Percentiles rank a stretch among this genome's conserved stretches.
These are phyloP conservation scores for Mastomys natalensis DNA, from an alignment of 2,113 vertebrate genomes.

Conservation along the genomic window DNA sequence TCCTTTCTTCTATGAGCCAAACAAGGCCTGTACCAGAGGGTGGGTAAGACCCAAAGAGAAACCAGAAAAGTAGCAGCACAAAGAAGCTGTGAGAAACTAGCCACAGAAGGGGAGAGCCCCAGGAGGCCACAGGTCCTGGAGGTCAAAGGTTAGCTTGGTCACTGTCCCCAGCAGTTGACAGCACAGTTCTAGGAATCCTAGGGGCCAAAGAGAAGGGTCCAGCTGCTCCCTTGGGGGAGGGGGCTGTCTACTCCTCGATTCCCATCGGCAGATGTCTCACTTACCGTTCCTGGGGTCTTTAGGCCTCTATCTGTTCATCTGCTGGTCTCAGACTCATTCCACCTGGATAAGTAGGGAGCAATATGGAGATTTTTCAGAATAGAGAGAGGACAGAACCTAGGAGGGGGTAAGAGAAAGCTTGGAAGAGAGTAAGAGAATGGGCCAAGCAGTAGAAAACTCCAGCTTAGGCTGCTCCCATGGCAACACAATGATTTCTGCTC, in stretches of 20 bases:
- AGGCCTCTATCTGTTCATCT: constrained; percentile 64
- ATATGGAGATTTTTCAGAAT: not conserved
- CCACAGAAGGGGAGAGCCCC: not conserved
- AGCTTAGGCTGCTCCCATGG: not conserved
- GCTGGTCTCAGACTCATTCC: constrained; percentile 44
- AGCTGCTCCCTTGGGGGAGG: not conserved
- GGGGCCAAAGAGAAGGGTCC: not conserved
- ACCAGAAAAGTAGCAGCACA: not conserved
- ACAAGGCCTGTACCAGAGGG: not conserved
- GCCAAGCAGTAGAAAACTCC: not conserved
- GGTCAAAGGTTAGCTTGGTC: not conserved
- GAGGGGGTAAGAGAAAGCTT: not conserved
- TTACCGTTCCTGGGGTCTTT: constrained; percentile 64
- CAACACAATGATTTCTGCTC: not conserved
- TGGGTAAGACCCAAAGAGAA: not conserved
- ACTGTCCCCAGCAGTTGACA: not conserved
- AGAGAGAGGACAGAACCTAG: not conserved
- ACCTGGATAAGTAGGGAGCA: constrained; percentile 55
- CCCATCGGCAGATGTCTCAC: not conserved
- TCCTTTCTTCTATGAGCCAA: not conserved
- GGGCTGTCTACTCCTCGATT: not conserved
- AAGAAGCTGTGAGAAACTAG: not conserved
- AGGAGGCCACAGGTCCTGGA: not conserved
- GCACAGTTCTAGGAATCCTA: not conserved
- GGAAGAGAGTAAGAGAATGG: not conserved